Evolutionary conservation across 2,113 vertebrate species (phyloP).

Genomic region (Albula goreensis): DNA sequence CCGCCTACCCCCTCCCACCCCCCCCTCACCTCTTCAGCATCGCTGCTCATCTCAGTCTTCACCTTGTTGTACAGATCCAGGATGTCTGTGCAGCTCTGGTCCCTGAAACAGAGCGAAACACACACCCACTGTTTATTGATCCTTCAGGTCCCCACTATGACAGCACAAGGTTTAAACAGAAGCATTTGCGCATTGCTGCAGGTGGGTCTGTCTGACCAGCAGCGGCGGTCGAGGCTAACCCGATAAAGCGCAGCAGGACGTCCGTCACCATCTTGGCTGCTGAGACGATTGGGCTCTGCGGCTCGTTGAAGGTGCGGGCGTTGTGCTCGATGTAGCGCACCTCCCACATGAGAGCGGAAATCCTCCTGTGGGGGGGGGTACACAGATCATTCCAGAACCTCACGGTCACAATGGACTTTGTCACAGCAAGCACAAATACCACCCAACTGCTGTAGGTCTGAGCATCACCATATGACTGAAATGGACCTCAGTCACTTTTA

Average conservation of each 20-base stretch:
- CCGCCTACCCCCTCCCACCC: not conserved
- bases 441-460: too few species aligned
- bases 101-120: slow-evolving; percentile 66
- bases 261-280: slow-evolving; percentile 94
- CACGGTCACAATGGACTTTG: too few species aligned
- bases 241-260: slow-evolving; percentile 90
- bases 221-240: slow-evolving; percentile 65
- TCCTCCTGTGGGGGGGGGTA: slow-evolving; percentile 72
- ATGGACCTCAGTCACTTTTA: too few species aligned
- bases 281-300: slow-evolving; percentile 92
- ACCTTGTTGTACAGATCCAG: slow-evolving; percentile 86
- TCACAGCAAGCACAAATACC: too few species aligned
- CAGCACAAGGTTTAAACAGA: too few species aligned
- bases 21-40: slow-evolving; percentile 78
- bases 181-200: not conserved
- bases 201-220: not conserved
- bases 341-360: slow-evolving; percentile 98
- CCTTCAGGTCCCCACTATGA: not conserved
- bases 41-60: slow-evolving; percentile 83
- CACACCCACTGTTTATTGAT: slow-evolving; percentile 6
- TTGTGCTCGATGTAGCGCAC: slow-evolving; percentile 98
- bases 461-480: too few species aligned
- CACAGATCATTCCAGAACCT: too few species aligned
- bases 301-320: slow-evolving; percentile 95
- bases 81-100: slow-evolving; percentile 91